Evolutionary conservation across 1,140 invertebrate genomes (phyloP), one percentile per base, ranked within the genome.

Genomic region (Lepeophtheirus salmonis): DNA sequence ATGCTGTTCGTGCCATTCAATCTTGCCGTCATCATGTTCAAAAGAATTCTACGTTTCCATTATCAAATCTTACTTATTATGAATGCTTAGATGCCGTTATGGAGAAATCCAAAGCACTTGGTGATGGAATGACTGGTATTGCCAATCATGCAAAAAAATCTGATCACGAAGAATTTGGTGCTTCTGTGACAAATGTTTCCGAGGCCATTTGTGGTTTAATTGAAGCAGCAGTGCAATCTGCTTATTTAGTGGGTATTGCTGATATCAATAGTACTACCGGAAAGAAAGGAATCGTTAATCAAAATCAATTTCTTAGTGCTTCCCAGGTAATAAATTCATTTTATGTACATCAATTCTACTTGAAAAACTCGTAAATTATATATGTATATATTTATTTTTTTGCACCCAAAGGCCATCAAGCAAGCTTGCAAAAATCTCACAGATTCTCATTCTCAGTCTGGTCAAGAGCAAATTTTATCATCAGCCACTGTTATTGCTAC

Each of bases 401-500:
- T 41, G n/a, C 6, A 10, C 6, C 30, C n/a, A 41, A 10, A 41
- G 30, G 85, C 86, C 25, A 96, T 97, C 64, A 82, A 88, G 60
- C 77, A 79, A 58, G 89, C 91, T 4, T 95, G 92, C 69, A 77
- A 83, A 57, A 83, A 77, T 59, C 77, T 92, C 0, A 78, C 78
- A 26, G 86, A 82, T 68, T 14, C 17, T 17, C 21, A 21, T 41
- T 79, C 82, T 0, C 78, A 79, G 26, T 84, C 80, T 62, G 80
- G 80, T 41, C 86, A 91, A 67, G 84, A 88, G 64, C 83, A 89
- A 76, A 77, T 95, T 24, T 73, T 96, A 16, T 82, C 84, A 16
- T 87, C 90, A 13, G 86, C 92, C 0, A 97, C 91, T 0, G 79
- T 85, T 48, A 90, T 97, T 57, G 94, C 94, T 2, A 95, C 95